Evolutionary conservation across 2,113 vertebrate species (phyloP), one percentile per base, ranked within the genome.

Genomic region (Rissa tridactyla): DNA sequence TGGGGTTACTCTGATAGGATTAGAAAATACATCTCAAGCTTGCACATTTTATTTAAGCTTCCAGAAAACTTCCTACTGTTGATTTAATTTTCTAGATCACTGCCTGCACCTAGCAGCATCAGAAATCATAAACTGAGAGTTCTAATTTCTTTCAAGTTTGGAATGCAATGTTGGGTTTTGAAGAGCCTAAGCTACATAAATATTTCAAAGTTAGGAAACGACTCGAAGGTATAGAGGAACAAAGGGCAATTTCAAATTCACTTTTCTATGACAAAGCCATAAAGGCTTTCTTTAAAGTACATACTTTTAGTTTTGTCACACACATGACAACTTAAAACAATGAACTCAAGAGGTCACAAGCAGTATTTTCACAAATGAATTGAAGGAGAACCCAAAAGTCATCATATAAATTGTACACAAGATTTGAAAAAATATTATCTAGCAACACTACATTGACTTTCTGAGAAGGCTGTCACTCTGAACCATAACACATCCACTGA

Each of bases 71-170:
- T 82, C 57, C 86, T 66, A 72, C 52, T 17, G 51, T 82, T 96
- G 42, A 95, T 95, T 92, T 91, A 92, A 91, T 95, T 96, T 95
- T 95, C 91, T 87, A 87, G 77, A 96, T 70, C 88, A 80, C 54
- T 91, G 83, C 92, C 66, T 95, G 73, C 58, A 91, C 32, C 86
- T 86, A 96, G 51, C 66, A 89, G 75, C 26, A 62, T 75, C 66
- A 97, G 51, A 96, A 95, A 79, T 87, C 61, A 46, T 69, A 94
- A 94, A 0, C 0, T 82, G 54, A 94, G 78, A 82, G 73, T 54
- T 79, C 64, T 85, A 76, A 82, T 62, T 91, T 73, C 58, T 95
- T 96, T 95, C 66, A 82, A 79, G 77, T 89, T 78, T 79, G 61
- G 62, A 95, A 94, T 46, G 49, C 15, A 87, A 13, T 22, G 14